A percentile compares a stretch with the other conserved stretches of the same genome.
Conservation (phyloP, 2,888 invertebrate genomes). For the Alcis repandata region DNA sequence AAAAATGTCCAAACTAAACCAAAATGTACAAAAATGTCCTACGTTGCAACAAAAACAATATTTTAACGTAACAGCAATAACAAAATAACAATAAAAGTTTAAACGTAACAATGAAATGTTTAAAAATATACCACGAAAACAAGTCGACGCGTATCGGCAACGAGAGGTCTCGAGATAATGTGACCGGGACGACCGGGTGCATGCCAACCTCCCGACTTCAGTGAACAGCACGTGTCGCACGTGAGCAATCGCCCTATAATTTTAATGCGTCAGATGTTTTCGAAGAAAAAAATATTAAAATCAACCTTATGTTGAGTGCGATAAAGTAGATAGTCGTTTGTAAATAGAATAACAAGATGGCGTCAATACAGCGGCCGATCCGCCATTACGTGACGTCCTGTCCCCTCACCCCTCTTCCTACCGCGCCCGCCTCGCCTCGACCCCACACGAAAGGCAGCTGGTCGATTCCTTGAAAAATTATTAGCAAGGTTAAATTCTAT, state of each 20-base stretch:
- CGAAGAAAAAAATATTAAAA: neutral
- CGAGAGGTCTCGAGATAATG: no score
- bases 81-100: no score
- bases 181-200: no score
- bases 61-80: no score
- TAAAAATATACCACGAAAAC: no score
- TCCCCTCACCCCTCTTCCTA: neutral
- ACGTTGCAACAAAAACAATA: no score
- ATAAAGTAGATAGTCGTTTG: constrained; percentile 3
- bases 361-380: constrained; percentile 1
- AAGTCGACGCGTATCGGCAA: no score
- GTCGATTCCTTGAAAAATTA: neutral
- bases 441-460: neutral
- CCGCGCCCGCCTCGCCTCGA: neutral
- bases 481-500: no score
- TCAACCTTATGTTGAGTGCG: neutral
- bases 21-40: no score
- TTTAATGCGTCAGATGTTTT: neutral
- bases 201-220: neutral
- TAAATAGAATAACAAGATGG: constrained; percentile 15
- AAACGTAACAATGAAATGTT: no score
- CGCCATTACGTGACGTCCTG: constrained; percentile 25
- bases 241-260: neutral
- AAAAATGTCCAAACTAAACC: no score
- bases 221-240: neutral